A percentile compares a stretch with the other conserved stretches of the same genome.
Conservation (phyloP, 2,888 invertebrate genomes). For the Acronicta alni region DNA sequence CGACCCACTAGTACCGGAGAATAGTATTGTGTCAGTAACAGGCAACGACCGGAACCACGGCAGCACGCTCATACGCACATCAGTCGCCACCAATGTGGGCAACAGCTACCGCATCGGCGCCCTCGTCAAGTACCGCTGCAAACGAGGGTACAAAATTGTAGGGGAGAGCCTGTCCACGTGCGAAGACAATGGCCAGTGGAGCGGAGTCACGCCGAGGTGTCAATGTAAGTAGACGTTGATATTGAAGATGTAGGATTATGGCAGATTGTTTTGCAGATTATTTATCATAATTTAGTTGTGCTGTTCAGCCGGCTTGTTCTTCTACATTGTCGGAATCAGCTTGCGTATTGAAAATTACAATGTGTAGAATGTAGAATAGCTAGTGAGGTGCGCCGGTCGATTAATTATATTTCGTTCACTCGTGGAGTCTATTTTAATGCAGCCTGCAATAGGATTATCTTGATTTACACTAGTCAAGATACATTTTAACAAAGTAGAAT, state of each 20-base stretch:
- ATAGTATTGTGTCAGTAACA: constrained; percentile 96
- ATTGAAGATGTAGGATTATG: not conserved
- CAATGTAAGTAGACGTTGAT: constrained; percentile 91
- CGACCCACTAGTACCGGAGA: constrained; percentile 94
- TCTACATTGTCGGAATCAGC: too few relatives aligned
- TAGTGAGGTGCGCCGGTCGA: too few relatives aligned
- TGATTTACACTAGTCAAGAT: too few relatives aligned
- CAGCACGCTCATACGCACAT: constrained; percentile 94
- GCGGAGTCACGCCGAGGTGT: constrained; percentile 94
- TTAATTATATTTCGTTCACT: too few relatives aligned
- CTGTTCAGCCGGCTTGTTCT: too few relatives aligned
- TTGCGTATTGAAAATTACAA: too few relatives aligned
- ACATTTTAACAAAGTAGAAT: too few relatives aligned
- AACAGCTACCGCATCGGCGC: constrained; percentile 96
- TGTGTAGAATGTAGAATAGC: too few relatives aligned
- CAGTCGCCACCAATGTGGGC: constrained; percentile 91
- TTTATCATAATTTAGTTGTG: too few relatives aligned
- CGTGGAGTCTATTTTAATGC: too few relatives aligned
- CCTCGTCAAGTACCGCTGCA: constrained; percentile 96
- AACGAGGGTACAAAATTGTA: constrained; percentile 95
- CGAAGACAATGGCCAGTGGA: constrained; percentile 96
- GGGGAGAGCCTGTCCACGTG: constrained; percentile 96
- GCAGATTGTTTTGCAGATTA: too few relatives aligned
- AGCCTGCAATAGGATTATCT: too few relatives aligned
- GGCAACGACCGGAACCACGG: constrained; percentile 97